These are phyloP conservation scores for Nestor notabilis DNA, from an alignment of 2,113 vertebrate species.

Conservation along the genomic window DNA sequence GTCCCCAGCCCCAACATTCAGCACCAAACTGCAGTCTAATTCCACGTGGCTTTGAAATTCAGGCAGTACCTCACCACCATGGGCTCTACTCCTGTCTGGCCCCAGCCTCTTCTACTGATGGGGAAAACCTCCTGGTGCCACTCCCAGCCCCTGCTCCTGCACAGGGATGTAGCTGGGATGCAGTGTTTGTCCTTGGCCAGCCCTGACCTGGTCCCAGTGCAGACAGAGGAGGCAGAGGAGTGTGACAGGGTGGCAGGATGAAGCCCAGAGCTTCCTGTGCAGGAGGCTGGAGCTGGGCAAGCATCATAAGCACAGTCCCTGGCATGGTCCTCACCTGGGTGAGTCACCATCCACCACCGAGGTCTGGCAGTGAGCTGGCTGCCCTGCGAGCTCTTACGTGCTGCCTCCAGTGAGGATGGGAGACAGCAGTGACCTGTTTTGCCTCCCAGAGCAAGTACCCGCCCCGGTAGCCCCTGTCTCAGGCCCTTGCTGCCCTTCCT, in stretches of 20 bases:
- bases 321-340: not conserved
- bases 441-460: not conserved
- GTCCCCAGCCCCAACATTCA: not conserved
- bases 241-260: not conserved
- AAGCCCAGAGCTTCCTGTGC: not conserved
- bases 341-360: not conserved
- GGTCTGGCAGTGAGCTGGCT: not conserved
- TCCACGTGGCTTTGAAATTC: not conserved
- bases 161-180: no score
- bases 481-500: not conserved
- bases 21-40: not conserved
- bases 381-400: not conserved
- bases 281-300: not conserved
- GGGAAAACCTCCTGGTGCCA: not conserved
- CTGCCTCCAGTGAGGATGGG: not conserved
- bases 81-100: accelerated
- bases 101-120: not conserved
- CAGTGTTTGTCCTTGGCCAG: not conserved
- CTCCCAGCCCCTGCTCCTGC: not conserved
- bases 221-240: not conserved
- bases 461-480: accelerated
- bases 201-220: accelerated
- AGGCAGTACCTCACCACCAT: accelerated
- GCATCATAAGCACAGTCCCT: not conserved
- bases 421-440: not conserved